Base-by-base conservation (phyloP, 2,797 vertebrate species). In the Chromis chromis region DNA sequence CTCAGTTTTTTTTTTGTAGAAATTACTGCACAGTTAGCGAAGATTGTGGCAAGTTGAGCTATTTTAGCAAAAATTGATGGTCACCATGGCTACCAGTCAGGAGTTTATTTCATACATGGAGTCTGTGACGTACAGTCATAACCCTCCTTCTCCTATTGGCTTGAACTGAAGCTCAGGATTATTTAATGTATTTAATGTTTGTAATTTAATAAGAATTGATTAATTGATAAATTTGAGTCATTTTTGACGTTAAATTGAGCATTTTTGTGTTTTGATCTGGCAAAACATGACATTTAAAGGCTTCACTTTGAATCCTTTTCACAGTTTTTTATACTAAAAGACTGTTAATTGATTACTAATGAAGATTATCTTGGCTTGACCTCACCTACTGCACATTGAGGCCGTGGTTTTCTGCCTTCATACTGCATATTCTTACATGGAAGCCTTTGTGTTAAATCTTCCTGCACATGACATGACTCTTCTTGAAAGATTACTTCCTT, bases 11-110 rank as follows among this genome's bases (percentile, higher is more conserved):
- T 21, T 12, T 48, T 54, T 33, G 0, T 36, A 22, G 28, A 44
- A 52, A 57, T 78, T 56, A 75, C 40, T 12, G 7, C 54, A 67
- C 16, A 44, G 17, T 50, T 63, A 52, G 40, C 62, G 63, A 53
- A 78, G 58, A 44, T 69, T 61, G 19, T 19, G 3, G 25, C 6
- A 48, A 71, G 48, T 56, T 33, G 42, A 42, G 16, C 31, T 59
- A 6, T 74, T 69, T 17, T 16, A 52, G 49, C 31, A 59, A 50
- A 73, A 56, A 44, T 28, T 22, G 42, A 61, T 70, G 28, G 65
- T 85, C 27, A 53, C 64, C 64, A 82, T 75, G 55, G 66, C 52
- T 36, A 78, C 68, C 44, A 6, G 42, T 52, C 31, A 48, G 24
- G 17, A 21, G 25, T 39, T 31, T 59, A 40, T 53, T 59, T 70